These are phyloP conservation scores for Monochamus alternatus DNA, from an alignment of 2,888 invertebrate genomes.

Conservation along the genomic window DNA sequence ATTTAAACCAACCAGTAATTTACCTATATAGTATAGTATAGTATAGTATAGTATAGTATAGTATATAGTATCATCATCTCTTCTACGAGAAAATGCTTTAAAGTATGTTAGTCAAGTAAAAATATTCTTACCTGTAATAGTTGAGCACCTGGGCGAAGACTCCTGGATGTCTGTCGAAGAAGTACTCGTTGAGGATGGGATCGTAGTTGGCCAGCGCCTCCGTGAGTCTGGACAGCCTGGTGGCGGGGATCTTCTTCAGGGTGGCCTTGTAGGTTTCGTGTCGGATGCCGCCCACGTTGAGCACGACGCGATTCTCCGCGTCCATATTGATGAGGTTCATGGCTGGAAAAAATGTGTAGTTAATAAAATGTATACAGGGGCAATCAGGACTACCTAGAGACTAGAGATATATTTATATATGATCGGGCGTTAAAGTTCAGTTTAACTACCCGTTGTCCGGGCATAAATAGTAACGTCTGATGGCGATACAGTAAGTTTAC, in stretches of 20 bases:
- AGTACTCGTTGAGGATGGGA: constrained; percentile 99
- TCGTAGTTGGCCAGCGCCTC: constrained; percentile 99
- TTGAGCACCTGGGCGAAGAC: constrained; percentile 97
- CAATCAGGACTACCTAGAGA: too few relatives aligned
- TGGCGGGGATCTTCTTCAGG: constrained; percentile 97
- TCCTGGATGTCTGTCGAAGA: constrained; percentile 98
- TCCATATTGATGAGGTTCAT: constrained; percentile 97
- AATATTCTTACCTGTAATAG: constrained; percentile 84
- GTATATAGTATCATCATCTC: too few relatives aligned
- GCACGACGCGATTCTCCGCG: constrained; percentile 98
- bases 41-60: too few relatives aligned
- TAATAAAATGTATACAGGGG: too few relatives aligned
- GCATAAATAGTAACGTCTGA: too few relatives aligned
- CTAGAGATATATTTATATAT: too few relatives aligned
- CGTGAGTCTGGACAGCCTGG: constrained; percentile 92
- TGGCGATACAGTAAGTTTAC: too few relatives aligned
- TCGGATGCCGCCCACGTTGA: constrained; percentile 98
- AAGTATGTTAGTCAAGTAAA: neutral
- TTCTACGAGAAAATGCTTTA: too few relatives aligned
- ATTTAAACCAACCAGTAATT: too few relatives aligned
- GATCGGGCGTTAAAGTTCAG: too few relatives aligned
- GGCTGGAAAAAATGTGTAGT: constrained; percentile 54
- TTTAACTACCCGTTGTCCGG: too few relatives aligned
- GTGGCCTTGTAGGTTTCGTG: constrained; percentile 98
- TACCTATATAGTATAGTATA: too few relatives aligned